phyloP scores from a whole-genome alignment of 1,140 invertebrate genomes.

The Lepidostoma basale region DNA sequence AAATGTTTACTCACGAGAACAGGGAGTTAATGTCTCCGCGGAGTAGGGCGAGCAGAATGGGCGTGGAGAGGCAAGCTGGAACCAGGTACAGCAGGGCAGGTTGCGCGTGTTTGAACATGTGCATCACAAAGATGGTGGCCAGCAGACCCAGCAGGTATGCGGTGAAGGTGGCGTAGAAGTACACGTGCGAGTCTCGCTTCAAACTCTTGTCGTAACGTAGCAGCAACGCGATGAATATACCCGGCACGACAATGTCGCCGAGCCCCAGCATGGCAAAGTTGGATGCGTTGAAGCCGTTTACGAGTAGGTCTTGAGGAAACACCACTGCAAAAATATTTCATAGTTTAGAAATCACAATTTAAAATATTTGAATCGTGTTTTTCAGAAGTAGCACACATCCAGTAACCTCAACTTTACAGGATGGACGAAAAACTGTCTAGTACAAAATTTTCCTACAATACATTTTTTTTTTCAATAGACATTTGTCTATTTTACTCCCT shows the following conservation, averaged over 20 bases:
- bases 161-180: slow-evolving; percentile 92
- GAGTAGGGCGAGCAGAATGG: slow-evolving; percentile 83
- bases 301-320: slow-evolving; percentile 96
- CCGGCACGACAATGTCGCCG: slow-evolving; percentile 98
- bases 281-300: slow-evolving; percentile 87
- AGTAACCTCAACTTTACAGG: too few species aligned
- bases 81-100: slow-evolving; percentile 97
- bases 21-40: slow-evolving; percentile 90
- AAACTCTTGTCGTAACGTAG: slow-evolving; percentile 94
- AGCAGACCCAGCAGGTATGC: slow-evolving; percentile 95
- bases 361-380: neutral
- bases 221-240: slow-evolving; percentile 97
- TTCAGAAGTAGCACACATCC: too few species aligned
- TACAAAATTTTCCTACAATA: too few species aligned
- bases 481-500: too few species aligned
- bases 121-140: slow-evolving; percentile 96
- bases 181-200: slow-evolving; percentile 84
- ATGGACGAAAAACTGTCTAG: too few species aligned
- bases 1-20: slow-evolving; percentile 78
- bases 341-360: slow-evolving; percentile 7
- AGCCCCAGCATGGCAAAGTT: slow-evolving; percentile 99
- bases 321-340: slow-evolving; percentile 72
- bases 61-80: slow-evolving; percentile 91
- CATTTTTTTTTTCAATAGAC: too few species aligned
- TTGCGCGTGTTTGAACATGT: slow-evolving; percentile 98